Conservation (phyloP, 2,888 invertebrate genomes). For the Apodemia duryi region DNA sequence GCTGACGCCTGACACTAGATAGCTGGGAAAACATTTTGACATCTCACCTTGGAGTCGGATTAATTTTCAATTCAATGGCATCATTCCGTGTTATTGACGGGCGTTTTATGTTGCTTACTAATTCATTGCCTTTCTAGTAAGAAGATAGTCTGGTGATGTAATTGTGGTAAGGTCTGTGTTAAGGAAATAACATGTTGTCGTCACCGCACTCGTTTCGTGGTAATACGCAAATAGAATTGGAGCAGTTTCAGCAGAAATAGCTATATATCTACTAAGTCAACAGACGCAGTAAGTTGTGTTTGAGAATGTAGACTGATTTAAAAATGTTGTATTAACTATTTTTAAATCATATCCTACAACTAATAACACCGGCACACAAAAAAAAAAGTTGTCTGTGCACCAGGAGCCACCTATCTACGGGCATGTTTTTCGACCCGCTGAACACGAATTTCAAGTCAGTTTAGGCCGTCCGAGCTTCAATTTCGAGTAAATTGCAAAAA, state of each 20-base stretch:
- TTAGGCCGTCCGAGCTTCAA: too few relatives aligned
- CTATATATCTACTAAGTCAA: too few relatives aligned
- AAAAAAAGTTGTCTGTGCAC: too few relatives aligned
- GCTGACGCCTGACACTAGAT: constrained; percentile 24
- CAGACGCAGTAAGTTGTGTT: not conserved
- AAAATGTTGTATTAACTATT: too few relatives aligned
- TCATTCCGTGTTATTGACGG: constrained; percentile 17
- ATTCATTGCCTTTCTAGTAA: constrained; percentile 12
- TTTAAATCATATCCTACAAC: too few relatives aligned
- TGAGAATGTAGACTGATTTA: not conserved
- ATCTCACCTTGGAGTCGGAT: constrained; percentile 29
- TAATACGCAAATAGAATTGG: not conserved
- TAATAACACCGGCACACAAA: too few relatives aligned
- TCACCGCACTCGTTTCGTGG: not conserved
- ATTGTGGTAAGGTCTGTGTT: not conserved
- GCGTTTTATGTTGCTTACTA: constrained; percentile 6
- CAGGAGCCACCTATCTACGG: too few relatives aligned
- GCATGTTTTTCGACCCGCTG: too few relatives aligned
- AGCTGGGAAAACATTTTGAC: constrained; percentile 32
- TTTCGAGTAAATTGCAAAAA: too few relatives aligned
- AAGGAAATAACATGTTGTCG: not conserved
- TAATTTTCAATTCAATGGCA: constrained; percentile 21
- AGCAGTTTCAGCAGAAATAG: too few relatives aligned
- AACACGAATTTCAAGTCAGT: too few relatives aligned
- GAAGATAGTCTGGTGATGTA: not conserved